phyloP scores from a whole-genome alignment of 2,113 vertebrate species.

The Hypomesus transpacificus region DNA sequence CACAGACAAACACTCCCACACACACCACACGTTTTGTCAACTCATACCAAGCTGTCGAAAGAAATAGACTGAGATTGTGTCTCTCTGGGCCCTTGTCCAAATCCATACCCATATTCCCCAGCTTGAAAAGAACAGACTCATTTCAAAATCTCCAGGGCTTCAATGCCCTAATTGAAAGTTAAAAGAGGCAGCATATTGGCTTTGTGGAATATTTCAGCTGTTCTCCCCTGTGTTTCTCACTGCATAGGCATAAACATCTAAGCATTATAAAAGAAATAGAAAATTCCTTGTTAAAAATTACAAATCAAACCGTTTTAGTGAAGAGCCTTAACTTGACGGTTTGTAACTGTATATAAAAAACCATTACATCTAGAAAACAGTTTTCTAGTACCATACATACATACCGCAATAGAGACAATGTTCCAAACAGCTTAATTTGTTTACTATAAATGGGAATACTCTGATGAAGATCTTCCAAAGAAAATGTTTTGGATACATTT shows the following conservation, averaged over 20 bases:
- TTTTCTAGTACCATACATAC: too few relatives aligned
- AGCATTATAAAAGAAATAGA: too few relatives aligned
- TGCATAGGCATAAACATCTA: neutral
- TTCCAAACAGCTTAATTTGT: too few relatives aligned
- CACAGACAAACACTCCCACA: neutral
- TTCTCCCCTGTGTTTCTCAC: neutral
- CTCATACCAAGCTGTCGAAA: neutral
- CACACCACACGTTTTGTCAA: neutral
- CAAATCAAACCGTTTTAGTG: neutral
- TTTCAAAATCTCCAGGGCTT: conserved; percentile 25
- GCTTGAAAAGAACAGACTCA: conserved; percentile 18
- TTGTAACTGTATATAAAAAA: neutral
- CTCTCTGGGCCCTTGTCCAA: conserved; percentile 12
- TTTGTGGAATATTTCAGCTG: neutral
- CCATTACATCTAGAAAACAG: too few relatives aligned
- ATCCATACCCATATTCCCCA: conserved; percentile 18
- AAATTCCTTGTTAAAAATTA: neutral
- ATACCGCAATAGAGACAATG: too few relatives aligned
- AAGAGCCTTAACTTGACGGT: neutral
- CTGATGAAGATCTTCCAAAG: too few relatives aligned
- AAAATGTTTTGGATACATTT: neutral
- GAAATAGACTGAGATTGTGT: neutral
- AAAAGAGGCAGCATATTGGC: conserved; percentile 10
- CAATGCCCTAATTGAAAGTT: conserved; percentile 22
- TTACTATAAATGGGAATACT: too few relatives aligned